Evolutionary conservation across 2,888 invertebrate species (phyloP), one percentile per base, ranked within the genome.

Genomic region (Acrobasis consociella): DNA sequence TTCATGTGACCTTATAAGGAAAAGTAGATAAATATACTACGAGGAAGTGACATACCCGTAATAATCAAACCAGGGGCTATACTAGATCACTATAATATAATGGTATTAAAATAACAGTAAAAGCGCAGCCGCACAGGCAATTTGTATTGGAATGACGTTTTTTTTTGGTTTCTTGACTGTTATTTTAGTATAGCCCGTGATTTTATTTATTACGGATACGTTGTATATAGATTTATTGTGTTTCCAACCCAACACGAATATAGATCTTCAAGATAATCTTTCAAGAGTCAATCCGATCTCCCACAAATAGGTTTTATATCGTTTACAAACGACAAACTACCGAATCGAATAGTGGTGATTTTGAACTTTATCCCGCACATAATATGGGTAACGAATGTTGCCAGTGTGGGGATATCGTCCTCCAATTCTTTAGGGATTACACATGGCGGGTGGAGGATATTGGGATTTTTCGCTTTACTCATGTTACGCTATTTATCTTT

Each of bases 231-330:
- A 39, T 38, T 38, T 7, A 31, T 31, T 31, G 7, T 31, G 7
- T 22, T 22, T 22, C 22, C 22, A 31, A 56, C 16, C 17, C 22
- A 22, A 42, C 22, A 15, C 16, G 39, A 16, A 42, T 42, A 56
- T 56, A 56, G 13, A 56, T 56, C 56, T 38, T 9, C 39, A 42
- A 56, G 46, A 56, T 55, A 55, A 55, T 56, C 22, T 15, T 42
- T 17, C 56, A 17, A 11, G 42, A 56, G 56, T 50, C 59, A 50
- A 59, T 59, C 38, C 38, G 59, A 59, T 59, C 16, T 46, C 59
- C 59, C 49, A 15, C 59, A 50, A 59, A 59, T 59, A 50, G 50
- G 49, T 50, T 59, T 59, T 59, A 38, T 59, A 50, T 38, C 59
- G 16, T 59, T 31, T 38, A 50, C 49, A 38, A 31, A 59, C 42